Evolutionary conservation across 2,888 invertebrate genomes (phyloP).

Genomic region (Proisotoma minuta): DNA sequence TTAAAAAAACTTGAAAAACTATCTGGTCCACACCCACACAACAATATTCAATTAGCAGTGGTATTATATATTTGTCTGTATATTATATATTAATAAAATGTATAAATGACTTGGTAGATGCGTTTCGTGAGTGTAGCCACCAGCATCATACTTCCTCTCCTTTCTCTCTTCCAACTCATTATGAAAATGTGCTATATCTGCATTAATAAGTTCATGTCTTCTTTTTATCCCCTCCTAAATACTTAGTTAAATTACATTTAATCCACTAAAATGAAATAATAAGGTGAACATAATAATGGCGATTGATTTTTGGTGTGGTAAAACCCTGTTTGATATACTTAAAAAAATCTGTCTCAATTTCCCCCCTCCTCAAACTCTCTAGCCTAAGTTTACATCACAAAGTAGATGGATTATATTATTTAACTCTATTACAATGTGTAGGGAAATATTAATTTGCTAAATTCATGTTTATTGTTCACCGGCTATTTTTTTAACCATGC

Average conservation of each 20-base stretch:
- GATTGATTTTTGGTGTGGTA: slow-evolving; percentile 30
- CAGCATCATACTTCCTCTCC: too few species aligned
- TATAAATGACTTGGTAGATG: neutral
- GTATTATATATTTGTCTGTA: too few species aligned
- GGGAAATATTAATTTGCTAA: neutral
- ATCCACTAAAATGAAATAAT: neutral
- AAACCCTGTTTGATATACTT: slow-evolving; percentile 26
- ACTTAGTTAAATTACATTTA: neutral
- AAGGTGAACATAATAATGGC: neutral
- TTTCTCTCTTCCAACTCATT: too few species aligned
- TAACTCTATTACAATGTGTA: neutral
- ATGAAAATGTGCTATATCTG: too few species aligned
- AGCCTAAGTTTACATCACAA: neutral
- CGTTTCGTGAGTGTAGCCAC: too few species aligned
- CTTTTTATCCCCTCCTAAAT: neutral
- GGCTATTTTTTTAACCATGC: neutral
- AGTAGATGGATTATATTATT: neutral
- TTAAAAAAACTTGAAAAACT: too few species aligned
- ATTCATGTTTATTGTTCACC: slow-evolving; percentile 6
- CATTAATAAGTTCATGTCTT: too few species aligned
- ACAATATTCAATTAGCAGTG: too few species aligned
- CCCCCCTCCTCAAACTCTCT: neutral
- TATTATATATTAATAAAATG: neutral
- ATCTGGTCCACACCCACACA: too few species aligned
- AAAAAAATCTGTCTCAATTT: neutral